A percentile compares a stretch with the other conserved stretches of the same genome.
These are phyloP conservation scores for Epicampocera succincta DNA, from an alignment of 2,888 invertebrate species.

Conservation along the genomic window DNA sequence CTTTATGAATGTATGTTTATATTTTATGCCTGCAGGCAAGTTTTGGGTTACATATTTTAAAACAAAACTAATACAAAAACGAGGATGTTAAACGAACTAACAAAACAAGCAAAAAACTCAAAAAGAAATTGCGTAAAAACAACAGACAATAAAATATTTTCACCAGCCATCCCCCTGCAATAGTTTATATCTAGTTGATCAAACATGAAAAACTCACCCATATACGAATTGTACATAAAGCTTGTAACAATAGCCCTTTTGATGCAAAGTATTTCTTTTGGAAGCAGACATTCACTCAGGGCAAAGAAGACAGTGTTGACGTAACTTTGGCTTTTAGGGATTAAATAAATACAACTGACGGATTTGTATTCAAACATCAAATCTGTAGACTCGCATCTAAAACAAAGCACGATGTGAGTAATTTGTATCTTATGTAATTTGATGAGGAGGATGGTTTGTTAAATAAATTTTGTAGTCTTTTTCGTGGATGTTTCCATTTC, in stretches of 20 bases:
- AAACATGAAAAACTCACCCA: slow-evolving; percentile 23
- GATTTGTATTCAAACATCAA: slow-evolving; percentile 69
- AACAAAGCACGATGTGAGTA: slow-evolving; percentile 56
- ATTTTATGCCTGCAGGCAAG: slow-evolving; percentile 79
- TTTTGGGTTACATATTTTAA: slow-evolving; percentile 78
- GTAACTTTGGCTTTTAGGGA: slow-evolving; percentile 77
- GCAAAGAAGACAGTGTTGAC: slow-evolving; percentile 67
- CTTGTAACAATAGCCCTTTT: slow-evolving; percentile 45
- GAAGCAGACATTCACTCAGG: slow-evolving; percentile 21
- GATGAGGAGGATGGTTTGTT: slow-evolving; percentile 52
- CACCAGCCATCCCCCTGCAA: slow-evolving; percentile 69
- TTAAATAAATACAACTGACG: slow-evolving; percentile 77
- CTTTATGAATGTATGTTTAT: slow-evolving; percentile 80
- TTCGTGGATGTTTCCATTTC: slow-evolving; percentile 37
- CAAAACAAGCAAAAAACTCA: slow-evolving; percentile 35
- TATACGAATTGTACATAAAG: slow-evolving; percentile 27
- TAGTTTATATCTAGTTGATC: slow-evolving; percentile 35
- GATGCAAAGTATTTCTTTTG: neutral
- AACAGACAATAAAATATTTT: slow-evolving; percentile 43
- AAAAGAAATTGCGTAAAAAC: slow-evolving; percentile 30
- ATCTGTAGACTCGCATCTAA: slow-evolving; percentile 19
- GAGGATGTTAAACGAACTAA: slow-evolving; percentile 42
- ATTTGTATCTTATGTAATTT: slow-evolving; percentile 66
- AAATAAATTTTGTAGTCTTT: slow-evolving; percentile 11
- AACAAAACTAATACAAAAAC: slow-evolving; percentile 17